Evolutionary conservation across 2,888 invertebrate genomes (phyloP).

Genomic region (Hoplodrina blanda): DNA sequence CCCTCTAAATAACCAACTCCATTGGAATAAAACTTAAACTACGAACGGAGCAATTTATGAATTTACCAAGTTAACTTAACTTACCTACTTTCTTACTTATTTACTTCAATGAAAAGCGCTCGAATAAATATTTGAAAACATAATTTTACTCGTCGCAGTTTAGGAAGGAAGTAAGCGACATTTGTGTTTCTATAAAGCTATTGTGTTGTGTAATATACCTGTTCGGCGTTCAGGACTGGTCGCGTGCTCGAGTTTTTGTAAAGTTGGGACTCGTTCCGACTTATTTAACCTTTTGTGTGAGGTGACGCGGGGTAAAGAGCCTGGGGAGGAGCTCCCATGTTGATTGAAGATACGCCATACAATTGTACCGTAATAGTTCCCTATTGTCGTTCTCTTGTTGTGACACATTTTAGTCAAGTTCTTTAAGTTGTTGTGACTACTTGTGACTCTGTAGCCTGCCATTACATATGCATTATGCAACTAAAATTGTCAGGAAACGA

Average conservation of each 20-base stretch:
- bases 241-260: slow-evolving; percentile 68
- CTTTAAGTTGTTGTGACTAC: slow-evolving; percentile 26
- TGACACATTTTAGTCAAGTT: slow-evolving; percentile 50
- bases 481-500: slow-evolving; percentile 30
- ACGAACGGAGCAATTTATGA: slow-evolving; percentile 42
- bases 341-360: slow-evolving; percentile 64
- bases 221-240: slow-evolving; percentile 44
- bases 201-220: slow-evolving; percentile 57
- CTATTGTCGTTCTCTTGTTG: slow-evolving; percentile 59
- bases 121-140: slow-evolving; percentile 52
- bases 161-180: slow-evolving; percentile 51
- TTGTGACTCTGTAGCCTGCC: slow-evolving; percentile 26
- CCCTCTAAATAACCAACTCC: slow-evolving; percentile 49
- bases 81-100: slow-evolving; percentile 50
- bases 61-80: slow-evolving; percentile 39
- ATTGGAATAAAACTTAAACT: slow-evolving; percentile 47
- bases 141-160: slow-evolving; percentile 42
- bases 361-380: slow-evolving; percentile 60
- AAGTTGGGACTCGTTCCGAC: slow-evolving; percentile 69
- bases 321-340: slow-evolving; percentile 49
- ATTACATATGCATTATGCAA: slow-evolving; percentile 47
- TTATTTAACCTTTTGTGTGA: slow-evolving; percentile 78
- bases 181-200: slow-evolving; percentile 45
- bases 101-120: slow-evolving; percentile 45
- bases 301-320: slow-evolving; percentile 58